Evolutionary conservation across 2,797 vertebrate species (phyloP).

Genomic region (Vireo griseus): DNA sequence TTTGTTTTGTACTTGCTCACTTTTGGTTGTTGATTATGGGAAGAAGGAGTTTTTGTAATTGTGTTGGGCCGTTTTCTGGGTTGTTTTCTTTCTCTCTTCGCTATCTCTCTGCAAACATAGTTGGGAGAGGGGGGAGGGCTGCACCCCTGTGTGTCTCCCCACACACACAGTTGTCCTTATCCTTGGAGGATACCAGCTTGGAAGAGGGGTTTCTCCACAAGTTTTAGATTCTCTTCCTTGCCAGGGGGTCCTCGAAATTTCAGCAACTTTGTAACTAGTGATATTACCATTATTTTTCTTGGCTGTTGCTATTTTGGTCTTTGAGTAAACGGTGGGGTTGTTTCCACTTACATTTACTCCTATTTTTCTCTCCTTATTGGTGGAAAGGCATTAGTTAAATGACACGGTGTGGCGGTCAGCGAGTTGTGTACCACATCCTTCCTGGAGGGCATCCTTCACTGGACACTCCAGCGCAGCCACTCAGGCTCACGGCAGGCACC

Average conservation of each 20-base stretch:
- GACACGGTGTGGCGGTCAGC: too few species aligned
- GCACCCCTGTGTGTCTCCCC: not conserved
- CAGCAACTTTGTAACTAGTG: not conserved
- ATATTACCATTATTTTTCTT: not conserved
- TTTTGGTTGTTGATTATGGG: not conserved
- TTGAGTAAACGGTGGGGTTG: not conserved
- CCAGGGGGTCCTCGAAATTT: not conserved
- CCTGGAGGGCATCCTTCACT: too few species aligned
- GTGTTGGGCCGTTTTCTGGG: too few species aligned
- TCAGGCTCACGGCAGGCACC: too few species aligned
- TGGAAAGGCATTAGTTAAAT: not conserved
- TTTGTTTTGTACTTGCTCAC: not conserved
- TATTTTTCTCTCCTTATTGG: accelerated
- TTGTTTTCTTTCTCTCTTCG: not conserved
- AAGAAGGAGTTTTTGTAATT: not conserved
- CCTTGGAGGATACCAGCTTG: not conserved
- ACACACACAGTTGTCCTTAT: not conserved
- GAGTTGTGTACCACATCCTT: too few species aligned
- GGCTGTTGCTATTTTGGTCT: not conserved
- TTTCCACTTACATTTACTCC: not conserved
- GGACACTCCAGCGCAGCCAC: too few species aligned
- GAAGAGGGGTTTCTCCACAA: not conserved
- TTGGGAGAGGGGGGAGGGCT: not conserved
- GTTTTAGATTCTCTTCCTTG: not conserved
- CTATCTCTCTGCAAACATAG: too few species aligned